Evolutionary conservation across 2,797 vertebrate genomes (phyloP).

Genomic region (Capromys pilorides): DNA sequence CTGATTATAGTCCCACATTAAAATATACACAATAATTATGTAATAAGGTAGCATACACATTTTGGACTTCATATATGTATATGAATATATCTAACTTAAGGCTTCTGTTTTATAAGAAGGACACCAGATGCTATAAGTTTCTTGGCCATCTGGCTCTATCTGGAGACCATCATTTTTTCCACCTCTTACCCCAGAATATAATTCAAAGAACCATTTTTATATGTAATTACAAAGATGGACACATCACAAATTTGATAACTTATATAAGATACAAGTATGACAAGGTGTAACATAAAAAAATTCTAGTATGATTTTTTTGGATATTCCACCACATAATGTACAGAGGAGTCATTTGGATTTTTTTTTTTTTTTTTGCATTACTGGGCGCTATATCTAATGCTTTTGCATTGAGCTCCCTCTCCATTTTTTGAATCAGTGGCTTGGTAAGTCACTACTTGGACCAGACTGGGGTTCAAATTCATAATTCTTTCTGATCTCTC

Average conservation of each 20-base stretch:
- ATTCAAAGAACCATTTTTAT: conserved; percentile 6
- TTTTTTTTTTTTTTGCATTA: background rate
- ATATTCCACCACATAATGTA: background rate
- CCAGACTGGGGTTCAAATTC: background rate
- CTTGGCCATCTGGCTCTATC: conserved; percentile 34
- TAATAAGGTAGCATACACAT: conserved; percentile 3
- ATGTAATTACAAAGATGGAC: background rate
- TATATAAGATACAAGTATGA: background rate
- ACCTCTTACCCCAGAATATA: conserved; percentile 1
- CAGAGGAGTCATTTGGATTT: background rate
- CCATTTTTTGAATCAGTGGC: background rate
- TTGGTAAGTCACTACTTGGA: background rate
- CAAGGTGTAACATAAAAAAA: conserved; percentile 24
- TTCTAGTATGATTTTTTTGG: background rate
- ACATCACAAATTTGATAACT: conserved; percentile 5
- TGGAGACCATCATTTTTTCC: background rate
- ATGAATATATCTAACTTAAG: conserved; percentile 13
- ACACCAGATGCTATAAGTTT: conserved; percentile 20
- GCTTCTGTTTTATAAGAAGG: conserved; percentile 46
- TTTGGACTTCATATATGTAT: background rate
- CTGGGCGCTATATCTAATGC: background rate
- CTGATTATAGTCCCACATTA: background rate
- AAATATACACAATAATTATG: conserved; percentile 1
- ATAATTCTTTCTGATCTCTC: background rate
- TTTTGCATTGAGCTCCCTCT: background rate